Conservation (phyloP, 2,113 vertebrate species). For the Rhabdomys dilectus region DNA sequence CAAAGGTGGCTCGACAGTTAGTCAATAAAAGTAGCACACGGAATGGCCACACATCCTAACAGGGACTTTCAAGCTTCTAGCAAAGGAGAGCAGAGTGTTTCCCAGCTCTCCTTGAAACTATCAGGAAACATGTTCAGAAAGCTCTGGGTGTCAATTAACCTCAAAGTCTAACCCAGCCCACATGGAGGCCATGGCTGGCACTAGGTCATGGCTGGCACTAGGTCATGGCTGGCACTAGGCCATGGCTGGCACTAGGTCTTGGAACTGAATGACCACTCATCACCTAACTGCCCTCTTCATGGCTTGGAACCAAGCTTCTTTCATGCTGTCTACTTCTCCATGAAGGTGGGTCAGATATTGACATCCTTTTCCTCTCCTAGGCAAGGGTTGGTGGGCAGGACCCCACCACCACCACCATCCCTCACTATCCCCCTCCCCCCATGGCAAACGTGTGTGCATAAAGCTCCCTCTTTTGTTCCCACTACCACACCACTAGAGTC, state of each 20-base stretch:
- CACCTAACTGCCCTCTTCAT: background rate
- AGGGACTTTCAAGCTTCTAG: background rate
- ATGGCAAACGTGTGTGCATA: no score
- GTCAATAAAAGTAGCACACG: rapidly evolving
- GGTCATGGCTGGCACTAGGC: background rate
- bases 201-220: no score
- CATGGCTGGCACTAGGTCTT: background rate
- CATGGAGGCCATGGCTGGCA: background rate
- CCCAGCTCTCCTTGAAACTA: background rate
- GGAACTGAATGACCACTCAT: background rate
- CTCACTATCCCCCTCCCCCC: background rate
- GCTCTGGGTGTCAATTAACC: background rate
- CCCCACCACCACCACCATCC: no score
- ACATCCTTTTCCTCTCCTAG: background rate
- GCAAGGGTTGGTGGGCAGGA: background rate
- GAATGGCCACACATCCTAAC: background rate
- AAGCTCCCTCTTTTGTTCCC: background rate
- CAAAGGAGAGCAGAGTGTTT: background rate
- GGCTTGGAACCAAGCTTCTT: background rate
- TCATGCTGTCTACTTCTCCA: background rate
- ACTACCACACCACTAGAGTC: background rate
- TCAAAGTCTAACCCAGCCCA: background rate
- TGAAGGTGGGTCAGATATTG: background rate
- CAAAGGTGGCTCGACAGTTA: background rate
- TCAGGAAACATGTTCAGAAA: background rate